Evolutionary conservation across 2,113 vertebrate genomes (phyloP).

Genomic region (Bufo gargarizans): DNA sequence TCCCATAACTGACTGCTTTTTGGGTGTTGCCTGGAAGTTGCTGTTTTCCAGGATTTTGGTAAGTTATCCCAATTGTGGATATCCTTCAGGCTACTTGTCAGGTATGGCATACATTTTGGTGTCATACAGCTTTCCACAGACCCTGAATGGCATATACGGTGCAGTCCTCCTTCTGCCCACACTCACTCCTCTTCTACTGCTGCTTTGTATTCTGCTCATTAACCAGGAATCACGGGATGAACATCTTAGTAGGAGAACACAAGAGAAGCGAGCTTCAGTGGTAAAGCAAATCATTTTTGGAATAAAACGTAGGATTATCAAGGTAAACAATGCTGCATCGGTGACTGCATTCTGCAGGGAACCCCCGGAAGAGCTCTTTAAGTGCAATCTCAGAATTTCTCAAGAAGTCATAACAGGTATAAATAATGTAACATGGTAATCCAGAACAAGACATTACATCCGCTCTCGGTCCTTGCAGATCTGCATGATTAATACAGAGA

Average conservation of each 20-base stretch:
- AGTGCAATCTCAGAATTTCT: not conserved
- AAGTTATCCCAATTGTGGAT: no score
- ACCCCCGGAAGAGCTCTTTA: not conserved
- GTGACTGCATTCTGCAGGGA: not conserved
- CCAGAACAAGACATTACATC: not conserved
- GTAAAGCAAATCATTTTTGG: not conserved
- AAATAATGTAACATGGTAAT: not conserved
- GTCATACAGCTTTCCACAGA: no score
- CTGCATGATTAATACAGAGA: conserved; percentile 21
- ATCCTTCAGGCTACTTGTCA: no score
- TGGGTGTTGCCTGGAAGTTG: no score
- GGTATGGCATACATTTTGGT: no score
- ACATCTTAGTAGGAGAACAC: not conserved
- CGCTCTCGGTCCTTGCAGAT: not conserved
- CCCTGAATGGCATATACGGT: no score
- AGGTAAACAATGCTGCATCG: not conserved
- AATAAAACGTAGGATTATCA: not conserved
- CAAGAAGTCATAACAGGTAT: conserved; percentile 2
- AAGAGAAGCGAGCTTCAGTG: not conserved
- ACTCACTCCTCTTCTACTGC: not conserved
- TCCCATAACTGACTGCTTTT: no score
- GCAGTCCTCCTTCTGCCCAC: not conserved
- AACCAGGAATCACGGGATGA: not conserved
- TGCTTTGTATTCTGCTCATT: not conserved
- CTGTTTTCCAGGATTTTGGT: no score